A percentile compares a stretch with the other conserved stretches of the same genome.
Evolutionary conservation across 2,113 vertebrate species (phyloP).

Genomic region (Agapornis roseicollis): DNA sequence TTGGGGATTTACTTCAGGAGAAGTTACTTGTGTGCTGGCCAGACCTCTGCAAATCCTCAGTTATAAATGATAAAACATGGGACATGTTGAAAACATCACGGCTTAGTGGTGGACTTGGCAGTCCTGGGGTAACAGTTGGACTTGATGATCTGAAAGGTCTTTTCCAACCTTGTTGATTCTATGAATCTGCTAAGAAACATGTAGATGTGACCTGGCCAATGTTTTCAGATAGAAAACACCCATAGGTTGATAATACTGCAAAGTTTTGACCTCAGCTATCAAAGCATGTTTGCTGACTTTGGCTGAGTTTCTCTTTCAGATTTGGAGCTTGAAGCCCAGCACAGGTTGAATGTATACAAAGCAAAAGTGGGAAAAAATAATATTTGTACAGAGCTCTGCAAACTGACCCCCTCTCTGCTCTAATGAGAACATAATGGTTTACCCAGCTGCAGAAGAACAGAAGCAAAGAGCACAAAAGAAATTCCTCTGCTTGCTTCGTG

Average conservation of each 20-base stretch:
- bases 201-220: background rate
- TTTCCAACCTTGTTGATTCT: background rate
- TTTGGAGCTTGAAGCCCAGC: background rate
- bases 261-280: slow-evolving; percentile 3
- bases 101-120: background rate
- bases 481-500: background rate
- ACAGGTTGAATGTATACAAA: slow-evolving; percentile 27
- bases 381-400: slow-evolving; percentile 46
- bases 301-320: slow-evolving; percentile 3
- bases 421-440: slow-evolving; percentile 31
- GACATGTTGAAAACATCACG: background rate
- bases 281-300: slow-evolving; percentile 26
- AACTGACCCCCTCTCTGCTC: background rate
- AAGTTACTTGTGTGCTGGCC: background rate
- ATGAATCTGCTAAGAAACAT: background rate
- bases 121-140: background rate
- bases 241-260: background rate
- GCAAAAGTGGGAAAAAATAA: slow-evolving; percentile 39
- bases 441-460: slow-evolving; percentile 42
- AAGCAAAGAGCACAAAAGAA: background rate
- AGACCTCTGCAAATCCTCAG: background rate
- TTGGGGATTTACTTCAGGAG: background rate
- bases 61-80: background rate
- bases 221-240: background rate
- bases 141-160: background rate